A percentile compares a stretch with the other conserved stretches of the same genome.
These are phyloP conservation scores for Drosophila picticornis DNA, from an alignment of 2,888 invertebrate genomes.

Conservation along the genomic window DNA sequence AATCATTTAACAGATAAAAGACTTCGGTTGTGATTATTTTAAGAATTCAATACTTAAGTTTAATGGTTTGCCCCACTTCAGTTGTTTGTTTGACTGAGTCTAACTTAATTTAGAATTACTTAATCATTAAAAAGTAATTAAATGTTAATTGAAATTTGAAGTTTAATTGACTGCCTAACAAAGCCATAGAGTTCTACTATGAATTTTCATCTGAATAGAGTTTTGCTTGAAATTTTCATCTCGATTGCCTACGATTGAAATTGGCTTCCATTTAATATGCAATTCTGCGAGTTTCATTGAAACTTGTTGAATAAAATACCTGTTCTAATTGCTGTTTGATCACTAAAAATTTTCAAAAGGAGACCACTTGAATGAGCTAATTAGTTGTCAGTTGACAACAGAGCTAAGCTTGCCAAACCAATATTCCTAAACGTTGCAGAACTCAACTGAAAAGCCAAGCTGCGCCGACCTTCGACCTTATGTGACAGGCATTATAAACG, in stretches of 20 bases:
- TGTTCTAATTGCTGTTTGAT: neutral
- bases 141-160: neutral
- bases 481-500: constrained; percentile 38
- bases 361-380: neutral
- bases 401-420: neutral
- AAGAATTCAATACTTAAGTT: neutral
- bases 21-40: neutral
- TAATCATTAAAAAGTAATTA: neutral
- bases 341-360: neutral
- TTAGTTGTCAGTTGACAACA: neutral
- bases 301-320: neutral
- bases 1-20: neutral
- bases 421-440: neutral
- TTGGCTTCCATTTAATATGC: neutral
- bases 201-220: neutral
- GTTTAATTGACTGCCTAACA: neutral
- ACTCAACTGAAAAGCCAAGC: neutral
- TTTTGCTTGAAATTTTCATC: neutral
- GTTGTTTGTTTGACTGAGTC: neutral
- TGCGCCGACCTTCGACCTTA: constrained; percentile 37
- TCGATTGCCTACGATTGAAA: neutral
- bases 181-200: neutral
- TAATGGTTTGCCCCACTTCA: neutral
- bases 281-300: neutral
- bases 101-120: too few species aligned